phyloP scores from a whole-genome alignment of 2,888 invertebrate genomes.

The Carpatolechia fugitivella region DNA sequence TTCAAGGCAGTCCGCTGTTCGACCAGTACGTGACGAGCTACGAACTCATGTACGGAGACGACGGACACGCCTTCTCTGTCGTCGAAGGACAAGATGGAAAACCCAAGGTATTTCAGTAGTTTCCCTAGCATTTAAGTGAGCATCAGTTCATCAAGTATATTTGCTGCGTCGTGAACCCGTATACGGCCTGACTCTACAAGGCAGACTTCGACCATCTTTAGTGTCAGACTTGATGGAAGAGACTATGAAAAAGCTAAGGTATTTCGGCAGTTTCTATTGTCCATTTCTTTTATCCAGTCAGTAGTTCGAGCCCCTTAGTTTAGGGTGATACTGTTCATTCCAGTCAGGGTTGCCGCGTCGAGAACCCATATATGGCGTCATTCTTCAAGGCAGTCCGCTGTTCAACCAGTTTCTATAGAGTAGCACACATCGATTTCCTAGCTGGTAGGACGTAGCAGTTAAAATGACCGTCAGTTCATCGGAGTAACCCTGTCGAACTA shows the following conservation, averaged over 20 bases:
- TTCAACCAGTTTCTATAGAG: slow-evolving; percentile 85
- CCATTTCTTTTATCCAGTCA: slow-evolving; percentile 47
- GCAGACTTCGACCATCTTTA: no score
- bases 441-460: no score
- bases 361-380: slow-evolving; percentile 86
- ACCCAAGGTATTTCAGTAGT: slow-evolving; percentile 78
- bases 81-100: slow-evolving; percentile 72
- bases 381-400: slow-evolving; percentile 84
- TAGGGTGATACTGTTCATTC: slow-evolving; percentile 83
- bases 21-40: slow-evolving; percentile 89
- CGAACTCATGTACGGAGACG: slow-evolving; percentile 84
- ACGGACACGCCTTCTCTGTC: slow-evolving; percentile 81
- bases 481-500: no score
- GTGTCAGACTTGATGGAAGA: no score
- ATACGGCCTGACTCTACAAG: no score
- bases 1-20: slow-evolving; percentile 84
- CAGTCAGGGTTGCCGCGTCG: slow-evolving; percentile 82
- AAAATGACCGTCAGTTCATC: no score
- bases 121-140: no score
- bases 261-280: no score
- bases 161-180: no score
- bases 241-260: no score
- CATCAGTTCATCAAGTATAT: no score
- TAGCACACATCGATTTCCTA: no score
- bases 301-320: slow-evolving; percentile 84